Conservation (phyloP, 1,140 invertebrate genomes). For the Drosophila tristis region DNA sequence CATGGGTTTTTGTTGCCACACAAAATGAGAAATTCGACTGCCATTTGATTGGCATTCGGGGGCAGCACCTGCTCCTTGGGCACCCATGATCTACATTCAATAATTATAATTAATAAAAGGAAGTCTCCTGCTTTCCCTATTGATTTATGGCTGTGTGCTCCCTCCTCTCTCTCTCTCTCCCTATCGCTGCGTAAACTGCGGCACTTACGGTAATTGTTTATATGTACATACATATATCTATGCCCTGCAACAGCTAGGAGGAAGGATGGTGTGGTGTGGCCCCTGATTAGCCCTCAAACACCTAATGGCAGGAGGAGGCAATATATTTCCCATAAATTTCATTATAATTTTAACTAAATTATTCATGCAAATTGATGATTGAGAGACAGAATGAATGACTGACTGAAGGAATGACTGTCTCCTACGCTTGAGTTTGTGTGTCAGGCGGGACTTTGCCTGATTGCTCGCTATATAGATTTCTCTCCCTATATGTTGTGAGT, state of each 20-base stretch:
- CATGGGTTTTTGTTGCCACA: constrained; percentile 20
- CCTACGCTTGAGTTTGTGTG: background rate
- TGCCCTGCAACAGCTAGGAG: constrained; percentile 4
- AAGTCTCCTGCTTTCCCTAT: constrained; percentile 32
- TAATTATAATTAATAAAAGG: constrained; percentile 74
- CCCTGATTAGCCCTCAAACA: constrained; percentile 39
- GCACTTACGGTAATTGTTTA: constrained; percentile 77
- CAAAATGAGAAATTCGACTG: background rate
- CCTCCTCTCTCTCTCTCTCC: too few species aligned
- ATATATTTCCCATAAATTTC: constrained; percentile 37
- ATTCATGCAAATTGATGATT: constrained; percentile 40
- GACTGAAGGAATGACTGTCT: background rate
- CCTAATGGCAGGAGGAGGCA: background rate
- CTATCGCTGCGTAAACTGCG: constrained; percentile 46
- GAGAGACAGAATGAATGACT: background rate
- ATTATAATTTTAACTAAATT: constrained; percentile 29
- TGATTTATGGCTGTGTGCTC: constrained; percentile 33
- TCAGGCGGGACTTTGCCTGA: too few species aligned
- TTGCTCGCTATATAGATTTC: background rate
- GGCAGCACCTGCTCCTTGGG: too few species aligned
- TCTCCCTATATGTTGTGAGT: background rate
- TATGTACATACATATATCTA: constrained; percentile 28
- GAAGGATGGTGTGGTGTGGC: constrained; percentile 2
- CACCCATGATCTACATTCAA: constrained; percentile 42
- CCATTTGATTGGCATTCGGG: constrained; percentile 23